A percentile compares a stretch with the other conserved stretches of the same genome.
Evolutionary conservation across 1,140 invertebrate species (phyloP).

Genomic region (Eupristina koningsbergeri): DNA sequence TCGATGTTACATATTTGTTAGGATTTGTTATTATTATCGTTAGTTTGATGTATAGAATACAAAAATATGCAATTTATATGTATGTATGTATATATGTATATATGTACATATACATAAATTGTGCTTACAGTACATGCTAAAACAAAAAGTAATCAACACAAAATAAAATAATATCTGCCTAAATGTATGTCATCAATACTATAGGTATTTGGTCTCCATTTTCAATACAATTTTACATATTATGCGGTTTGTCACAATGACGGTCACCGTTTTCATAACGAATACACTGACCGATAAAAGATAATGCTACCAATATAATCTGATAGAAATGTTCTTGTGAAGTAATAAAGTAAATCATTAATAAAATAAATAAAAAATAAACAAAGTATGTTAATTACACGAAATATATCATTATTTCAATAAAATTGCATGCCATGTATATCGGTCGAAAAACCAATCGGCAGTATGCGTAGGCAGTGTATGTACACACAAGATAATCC

Average conservation of each 20-base stretch:
- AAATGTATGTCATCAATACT: too few species aligned
- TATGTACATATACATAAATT: not conserved
- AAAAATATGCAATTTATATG: not conserved
- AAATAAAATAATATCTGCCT: too few species aligned
- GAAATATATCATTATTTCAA: not conserved
- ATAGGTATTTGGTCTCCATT: not conserved
- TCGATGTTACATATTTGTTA: too few species aligned
- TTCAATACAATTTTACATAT: not conserved
- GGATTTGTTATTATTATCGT: too few species aligned
- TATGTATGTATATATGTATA: not conserved
- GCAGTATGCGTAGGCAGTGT: not conserved
- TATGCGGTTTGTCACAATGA: not conserved
- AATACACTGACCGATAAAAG: not conserved
- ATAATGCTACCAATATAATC: not conserved
- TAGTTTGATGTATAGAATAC: too few species aligned
- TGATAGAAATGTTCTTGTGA: not conserved
- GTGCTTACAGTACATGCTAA: too few species aligned
- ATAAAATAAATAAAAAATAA: not conserved
- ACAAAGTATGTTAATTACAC: not conserved
- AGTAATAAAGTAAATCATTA: not conserved
- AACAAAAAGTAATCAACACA: too few species aligned
- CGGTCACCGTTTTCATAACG: too few species aligned
- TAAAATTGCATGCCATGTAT: not conserved
- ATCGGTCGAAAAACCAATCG: conserved; percentile 9
- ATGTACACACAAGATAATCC: not conserved